Evolutionary conservation across 2,797 vertebrate genomes (phyloP), one percentile per base, ranked within the genome.

Genomic region (Ctenopoma multispine): DNA sequence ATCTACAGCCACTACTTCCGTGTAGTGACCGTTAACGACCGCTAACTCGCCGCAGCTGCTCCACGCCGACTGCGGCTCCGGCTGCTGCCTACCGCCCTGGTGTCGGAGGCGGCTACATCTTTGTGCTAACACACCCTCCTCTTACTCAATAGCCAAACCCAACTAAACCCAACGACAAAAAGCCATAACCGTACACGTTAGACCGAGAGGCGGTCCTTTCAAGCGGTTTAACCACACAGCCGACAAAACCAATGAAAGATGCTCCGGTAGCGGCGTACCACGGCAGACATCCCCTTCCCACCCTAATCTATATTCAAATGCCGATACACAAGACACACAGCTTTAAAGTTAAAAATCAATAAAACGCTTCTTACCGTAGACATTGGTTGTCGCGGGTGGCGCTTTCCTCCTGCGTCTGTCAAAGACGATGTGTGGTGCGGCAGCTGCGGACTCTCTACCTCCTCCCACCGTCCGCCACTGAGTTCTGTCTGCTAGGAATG

Each of bases 401-500:
- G 85, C 55, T 69, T 68, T 87, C 77, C 57, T 84, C 77, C 31
- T 8, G 72, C 75, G 67, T 73, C 66, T 84, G 73, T 84, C 75
- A 58, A 36, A 71, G 79, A 67, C 56, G 70, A 71, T 64, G 86
- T 77, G 72, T 18, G 73, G 69, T 53, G 81, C 69, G 40, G 83
- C 75, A 63, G 84, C 83, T 84, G 85, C 81, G 61, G 85, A 68
- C 68, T 84, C 79, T 86, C 63, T 86, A 87, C 88, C 89, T 90
- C 87, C 89, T 88, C 89, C 87, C 86, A 81, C 83, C 81, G 86
- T 79, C 87, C 83, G 86, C 84, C 81, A 54, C 76, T 72, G 72
- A 54, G 63, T 73, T 83, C 84, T 23, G 75, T 69, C 85, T 76
- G 81, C 73, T 73, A 57, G 65, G 72, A 55, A 46, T 10, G 44